A percentile compares a stretch with the other conserved stretches of the same genome.
Evolutionary conservation across 2,888 invertebrate genomes (phyloP).

Genomic region (Melanotus villosus): DNA sequence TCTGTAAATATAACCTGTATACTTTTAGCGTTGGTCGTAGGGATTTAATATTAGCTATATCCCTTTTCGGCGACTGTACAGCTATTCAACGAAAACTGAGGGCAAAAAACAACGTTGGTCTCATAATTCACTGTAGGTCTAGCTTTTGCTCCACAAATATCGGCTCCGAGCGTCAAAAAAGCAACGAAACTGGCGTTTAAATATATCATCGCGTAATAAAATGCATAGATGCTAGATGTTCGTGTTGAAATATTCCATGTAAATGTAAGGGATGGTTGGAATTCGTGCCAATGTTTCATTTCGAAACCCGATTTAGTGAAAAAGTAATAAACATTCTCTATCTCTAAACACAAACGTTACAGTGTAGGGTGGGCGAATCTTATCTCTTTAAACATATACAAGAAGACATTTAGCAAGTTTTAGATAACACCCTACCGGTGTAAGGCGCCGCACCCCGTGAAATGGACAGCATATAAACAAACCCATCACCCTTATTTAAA

Average conservation of each 20-base stretch:
- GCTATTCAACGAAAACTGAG: conserved; percentile 28
- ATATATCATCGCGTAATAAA: conserved; percentile 42
- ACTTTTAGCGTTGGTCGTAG: conserved; percentile 15
- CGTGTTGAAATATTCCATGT: conserved; percentile 37
- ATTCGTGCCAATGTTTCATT: conserved; percentile 46
- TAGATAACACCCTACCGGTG: conserved; percentile 47
- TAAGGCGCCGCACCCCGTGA: conserved; percentile 43
- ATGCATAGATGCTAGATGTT: conserved; percentile 36
- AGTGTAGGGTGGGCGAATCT: conserved; percentile 51
- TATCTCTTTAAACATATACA: conserved; percentile 55
- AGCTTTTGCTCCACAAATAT: conserved; percentile 38
- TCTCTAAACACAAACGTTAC: conserved; percentile 48
- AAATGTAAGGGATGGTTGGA: conserved; percentile 26
- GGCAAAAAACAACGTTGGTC: conserved; percentile 37
- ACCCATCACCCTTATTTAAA: not conserved
- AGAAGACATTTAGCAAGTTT: conserved; percentile 50
- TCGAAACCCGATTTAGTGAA: conserved; percentile 39
- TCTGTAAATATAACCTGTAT: conserved; percentile 21
- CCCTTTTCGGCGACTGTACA: conserved; percentile 20
- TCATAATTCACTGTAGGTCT: conserved; percentile 43
- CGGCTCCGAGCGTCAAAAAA: conserved; percentile 32
- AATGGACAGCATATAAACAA: conserved; percentile 48
- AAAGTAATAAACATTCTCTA: conserved; percentile 48
- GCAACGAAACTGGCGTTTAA: conserved; percentile 40
- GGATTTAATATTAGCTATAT: conserved; percentile 29